phyloP scores from a whole-genome alignment of 2,797 vertebrate genomes.

The Melanotaenia nigrans region DNA sequence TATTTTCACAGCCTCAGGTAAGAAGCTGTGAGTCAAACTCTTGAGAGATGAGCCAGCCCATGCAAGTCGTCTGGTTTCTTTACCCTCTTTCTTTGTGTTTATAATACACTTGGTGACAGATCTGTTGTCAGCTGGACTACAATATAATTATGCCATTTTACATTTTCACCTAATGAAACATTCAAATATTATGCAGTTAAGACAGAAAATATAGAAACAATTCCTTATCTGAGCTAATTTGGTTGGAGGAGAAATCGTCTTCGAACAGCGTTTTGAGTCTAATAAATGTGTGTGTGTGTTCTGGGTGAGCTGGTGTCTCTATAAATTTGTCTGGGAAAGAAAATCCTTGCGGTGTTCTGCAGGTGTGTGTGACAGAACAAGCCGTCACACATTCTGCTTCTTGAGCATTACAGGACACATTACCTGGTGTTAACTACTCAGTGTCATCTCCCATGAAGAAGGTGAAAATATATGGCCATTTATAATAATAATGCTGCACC shows the following conservation, averaged over 20 bases:
- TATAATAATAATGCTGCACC: too few species aligned
- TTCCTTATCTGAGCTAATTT: constrained; percentile 73
- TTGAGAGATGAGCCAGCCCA: constrained; percentile 73
- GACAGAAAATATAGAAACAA: constrained; percentile 60
- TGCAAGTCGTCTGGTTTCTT: constrained; percentile 48
- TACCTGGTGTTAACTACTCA: too few species aligned
- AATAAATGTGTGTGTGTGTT: constrained; percentile 45
- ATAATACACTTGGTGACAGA: constrained; percentile 70
- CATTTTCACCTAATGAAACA: constrained; percentile 68
- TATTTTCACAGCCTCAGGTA: constrained; percentile 66
- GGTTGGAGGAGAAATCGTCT: constrained; percentile 58
- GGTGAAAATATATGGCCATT: too few species aligned
- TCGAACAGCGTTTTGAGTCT: constrained; percentile 51
- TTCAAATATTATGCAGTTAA: constrained; percentile 71
- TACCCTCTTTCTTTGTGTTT: constrained; percentile 45
- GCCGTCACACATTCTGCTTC: not conserved
- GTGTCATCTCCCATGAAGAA: too few species aligned
- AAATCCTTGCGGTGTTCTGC: constrained; percentile 31
- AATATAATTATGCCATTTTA: constrained; percentile 78
- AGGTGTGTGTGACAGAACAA: constrained; percentile 19
- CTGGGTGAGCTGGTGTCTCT: constrained; percentile 23
- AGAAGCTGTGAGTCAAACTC: constrained; percentile 65
- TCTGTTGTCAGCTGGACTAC: constrained; percentile 71
- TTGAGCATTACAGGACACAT: not conserved
- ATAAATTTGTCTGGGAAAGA: constrained; percentile 35